Evolutionary conservation across 2,797 vertebrate genomes (phyloP), one percentile per base, ranked within the genome.

Genomic region (Furcifer pardalis): DNA sequence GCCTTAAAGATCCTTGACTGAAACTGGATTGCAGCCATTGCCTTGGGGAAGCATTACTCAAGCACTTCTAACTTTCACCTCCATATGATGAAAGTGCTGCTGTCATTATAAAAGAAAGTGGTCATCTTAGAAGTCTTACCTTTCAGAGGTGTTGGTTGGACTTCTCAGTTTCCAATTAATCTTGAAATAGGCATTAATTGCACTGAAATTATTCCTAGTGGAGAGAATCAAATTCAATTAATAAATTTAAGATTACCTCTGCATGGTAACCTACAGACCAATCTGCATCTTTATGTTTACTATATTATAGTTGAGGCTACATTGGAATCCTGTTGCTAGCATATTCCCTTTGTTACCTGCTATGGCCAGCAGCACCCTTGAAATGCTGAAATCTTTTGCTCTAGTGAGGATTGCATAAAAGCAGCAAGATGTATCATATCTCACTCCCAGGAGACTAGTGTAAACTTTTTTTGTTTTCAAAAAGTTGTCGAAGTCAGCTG

Each of bases 341-440:
- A 84, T 73, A 37, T 32, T 44, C 79, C 76, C 78, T 88, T 92
- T 93, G 89, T 87, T 92, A 91, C 90, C 89, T 88, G 89, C 90
- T 74, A 66, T 69, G n/a, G 37, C 72, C 72, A 81, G 37, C 30
- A 77, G 68, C 37, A 40, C 37, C 17, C 40, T 30, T 21, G 35
- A 73, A 35, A 37, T 30, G 27, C 77, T 73, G 68, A 2, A 12
- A n/a, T 84, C 5, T 56, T 59, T 59, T 35, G 30, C n/a, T 74
- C 77, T 23, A 80, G 35, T 56, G 30, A 71, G 21, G 69, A 59
- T 49, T 65, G 44, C 35, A 56, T 32, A 66, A 27, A 76, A 83
- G 44, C n/a, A 40, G 42, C 69, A 60, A 23, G 44, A 37, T 23
- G n/a, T 62, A 30, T 27, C 40, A 17, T 4, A 17, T 23, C 42